Percentiles rank a stretch among this genome's conserved stretches.
phyloP scores from a whole-genome alignment of 2,113 vertebrate genomes.

The Delphinus delphis region DNA sequence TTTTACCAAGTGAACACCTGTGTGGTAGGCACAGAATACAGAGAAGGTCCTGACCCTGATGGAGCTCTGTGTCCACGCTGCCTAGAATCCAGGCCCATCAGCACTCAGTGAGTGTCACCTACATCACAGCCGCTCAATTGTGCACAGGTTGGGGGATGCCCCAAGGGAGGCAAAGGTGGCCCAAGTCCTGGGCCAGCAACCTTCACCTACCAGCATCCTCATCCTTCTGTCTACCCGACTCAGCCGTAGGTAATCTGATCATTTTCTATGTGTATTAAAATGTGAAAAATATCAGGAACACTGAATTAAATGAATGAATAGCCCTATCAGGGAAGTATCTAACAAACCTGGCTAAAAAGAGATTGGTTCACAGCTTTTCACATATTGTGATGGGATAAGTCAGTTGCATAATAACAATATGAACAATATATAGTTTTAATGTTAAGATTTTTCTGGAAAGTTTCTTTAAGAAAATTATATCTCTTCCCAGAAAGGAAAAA shows the following conservation, averaged over 20 bases:
- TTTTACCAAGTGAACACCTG: background rate
- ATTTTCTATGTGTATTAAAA: background rate
- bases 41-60: background rate
- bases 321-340: background rate
- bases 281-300: background rate
- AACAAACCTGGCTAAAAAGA: background rate
- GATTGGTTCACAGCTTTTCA: background rate
- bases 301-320: background rate
- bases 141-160: too few relatives aligned
- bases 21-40: background rate
- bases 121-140: background rate
- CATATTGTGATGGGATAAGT: background rate
- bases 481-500: background rate
- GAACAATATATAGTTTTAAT: background rate
- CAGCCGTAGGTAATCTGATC: background rate
- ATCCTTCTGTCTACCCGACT: background rate
- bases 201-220: background rate
- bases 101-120: fast-evolving
- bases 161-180: fast-evolving
- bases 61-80: background rate
- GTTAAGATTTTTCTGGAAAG: background rate
- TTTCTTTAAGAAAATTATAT: background rate
- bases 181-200: background rate
- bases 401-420: background rate
- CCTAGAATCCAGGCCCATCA: background rate